These are phyloP conservation scores for Manis javanica DNA, from an alignment of 2,797 vertebrate species.

Conservation along the genomic window DNA sequence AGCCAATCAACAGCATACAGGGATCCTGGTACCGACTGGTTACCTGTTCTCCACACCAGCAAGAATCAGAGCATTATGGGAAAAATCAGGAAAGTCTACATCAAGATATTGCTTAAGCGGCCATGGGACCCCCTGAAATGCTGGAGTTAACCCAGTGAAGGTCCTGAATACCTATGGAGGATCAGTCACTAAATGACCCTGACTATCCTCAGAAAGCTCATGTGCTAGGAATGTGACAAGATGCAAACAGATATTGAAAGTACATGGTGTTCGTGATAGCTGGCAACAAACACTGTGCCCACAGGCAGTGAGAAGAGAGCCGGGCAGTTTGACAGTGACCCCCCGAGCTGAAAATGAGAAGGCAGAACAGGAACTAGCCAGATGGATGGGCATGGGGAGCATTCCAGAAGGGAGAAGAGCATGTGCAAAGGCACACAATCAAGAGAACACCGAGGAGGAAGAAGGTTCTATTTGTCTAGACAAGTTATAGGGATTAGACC, in stretches of 20 bases:
- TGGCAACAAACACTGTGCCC: background rate
- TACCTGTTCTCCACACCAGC: background rate
- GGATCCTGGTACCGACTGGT: background rate
- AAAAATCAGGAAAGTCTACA: background rate
- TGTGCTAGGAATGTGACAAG: background rate
- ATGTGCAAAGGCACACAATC: background rate
- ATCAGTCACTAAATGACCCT: background rate
- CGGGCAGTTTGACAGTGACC: background rate
- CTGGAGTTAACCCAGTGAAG: background rate
- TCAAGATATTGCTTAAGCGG: background rate
- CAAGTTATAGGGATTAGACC: background rate
- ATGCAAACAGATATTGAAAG: background rate
- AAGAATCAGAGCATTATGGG: background rate
- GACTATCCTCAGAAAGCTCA: background rate
- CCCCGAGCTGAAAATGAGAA: background rate
- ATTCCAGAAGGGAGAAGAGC: background rate
- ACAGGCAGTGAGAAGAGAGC: background rate
- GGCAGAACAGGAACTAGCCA: background rate
- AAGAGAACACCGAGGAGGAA: background rate
- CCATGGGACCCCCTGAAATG: background rate
- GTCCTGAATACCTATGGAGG: background rate
- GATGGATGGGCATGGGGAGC: background rate
- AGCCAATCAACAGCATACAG: background rate
- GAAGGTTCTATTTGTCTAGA: background rate
- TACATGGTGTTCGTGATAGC: background rate